These are phyloP conservation scores for Hipposideros larvatus DNA, from an alignment of 2,797 vertebrate species.

Conservation along the genomic window DNA sequence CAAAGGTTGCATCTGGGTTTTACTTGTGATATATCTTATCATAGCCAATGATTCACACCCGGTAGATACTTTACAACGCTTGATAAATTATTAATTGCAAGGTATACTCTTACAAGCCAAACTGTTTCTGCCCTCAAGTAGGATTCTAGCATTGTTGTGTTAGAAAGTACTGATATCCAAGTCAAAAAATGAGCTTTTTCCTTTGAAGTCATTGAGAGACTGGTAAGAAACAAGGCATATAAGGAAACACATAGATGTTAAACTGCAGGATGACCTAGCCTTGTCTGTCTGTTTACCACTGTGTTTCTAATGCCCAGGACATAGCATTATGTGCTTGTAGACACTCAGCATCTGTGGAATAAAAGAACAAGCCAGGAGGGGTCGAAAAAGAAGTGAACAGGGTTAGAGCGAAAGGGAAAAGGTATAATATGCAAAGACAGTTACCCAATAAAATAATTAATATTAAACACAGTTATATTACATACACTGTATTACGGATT, in stretches of 20 bases:
- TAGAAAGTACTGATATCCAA: conserved; percentile 10
- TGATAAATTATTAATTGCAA: conserved; percentile 35
- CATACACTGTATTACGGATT: not conserved
- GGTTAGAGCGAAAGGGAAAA: not conserved
- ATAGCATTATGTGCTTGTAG: not conserved
- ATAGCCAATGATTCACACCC: not conserved
- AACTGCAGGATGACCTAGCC: not conserved
- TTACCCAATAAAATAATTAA: not conserved
- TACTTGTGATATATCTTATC: not conserved
- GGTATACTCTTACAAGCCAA: not conserved
- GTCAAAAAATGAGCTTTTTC: not conserved
- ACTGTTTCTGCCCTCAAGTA: not conserved
- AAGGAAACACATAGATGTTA: not conserved
- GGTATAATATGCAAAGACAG: not conserved
- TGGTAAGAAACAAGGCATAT: not conserved
- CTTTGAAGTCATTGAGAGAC: not conserved
- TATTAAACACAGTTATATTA: not conserved
- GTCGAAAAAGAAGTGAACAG: not conserved
- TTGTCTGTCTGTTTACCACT: not conserved
- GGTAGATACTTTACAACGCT: not conserved
- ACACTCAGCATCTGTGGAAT: not conserved
- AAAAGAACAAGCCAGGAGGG: not conserved
- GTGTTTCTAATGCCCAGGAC: not conserved
- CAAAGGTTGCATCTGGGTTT: not conserved
- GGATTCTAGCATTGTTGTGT: not conserved